Evolutionary conservation across 2,113 vertebrate species (phyloP).

Genomic region (Saimiri boliviensis): DNA sequence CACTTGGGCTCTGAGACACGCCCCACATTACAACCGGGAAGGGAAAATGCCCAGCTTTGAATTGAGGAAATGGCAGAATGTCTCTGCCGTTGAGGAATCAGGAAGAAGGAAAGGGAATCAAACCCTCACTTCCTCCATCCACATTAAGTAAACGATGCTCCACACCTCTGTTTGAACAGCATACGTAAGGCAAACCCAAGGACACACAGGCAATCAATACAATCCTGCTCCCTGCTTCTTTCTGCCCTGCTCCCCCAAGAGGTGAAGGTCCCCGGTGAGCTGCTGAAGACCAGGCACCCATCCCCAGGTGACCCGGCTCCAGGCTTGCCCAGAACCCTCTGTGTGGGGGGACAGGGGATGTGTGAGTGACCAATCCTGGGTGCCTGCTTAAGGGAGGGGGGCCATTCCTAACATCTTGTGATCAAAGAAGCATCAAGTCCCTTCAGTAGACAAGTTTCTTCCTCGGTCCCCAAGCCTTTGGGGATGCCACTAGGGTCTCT

Average conservation of each 20-base stretch:
- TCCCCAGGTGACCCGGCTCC: background rate
- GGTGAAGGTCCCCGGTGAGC: conserved; percentile 20
- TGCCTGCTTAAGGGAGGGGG: background rate
- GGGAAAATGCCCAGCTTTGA: background rate
- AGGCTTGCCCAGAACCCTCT: background rate
- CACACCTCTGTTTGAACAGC: background rate
- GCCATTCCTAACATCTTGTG: background rate
- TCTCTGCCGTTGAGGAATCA: background rate
- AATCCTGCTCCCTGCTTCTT: conserved; percentile 58
- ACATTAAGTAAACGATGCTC: fast-evolving
- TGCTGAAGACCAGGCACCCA: background rate
- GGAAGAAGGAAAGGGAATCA: background rate
- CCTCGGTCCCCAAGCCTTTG: background rate
- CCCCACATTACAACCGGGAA: background rate
- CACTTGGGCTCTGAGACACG: background rate
- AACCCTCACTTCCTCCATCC: background rate
- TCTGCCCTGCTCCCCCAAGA: conserved; percentile 23
- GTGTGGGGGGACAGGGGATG: background rate
- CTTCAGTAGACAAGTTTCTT: background rate
- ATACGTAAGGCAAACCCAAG: background rate
- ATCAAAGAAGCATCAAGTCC: background rate
- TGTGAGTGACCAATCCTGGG: too few species aligned
- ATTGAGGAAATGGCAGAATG: background rate
- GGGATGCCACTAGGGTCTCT: background rate
- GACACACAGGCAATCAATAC: background rate